Evolutionary conservation across 92 coral and sea anemone genomes (phyloP).

Genomic region (Siderastrea radians): DNA sequence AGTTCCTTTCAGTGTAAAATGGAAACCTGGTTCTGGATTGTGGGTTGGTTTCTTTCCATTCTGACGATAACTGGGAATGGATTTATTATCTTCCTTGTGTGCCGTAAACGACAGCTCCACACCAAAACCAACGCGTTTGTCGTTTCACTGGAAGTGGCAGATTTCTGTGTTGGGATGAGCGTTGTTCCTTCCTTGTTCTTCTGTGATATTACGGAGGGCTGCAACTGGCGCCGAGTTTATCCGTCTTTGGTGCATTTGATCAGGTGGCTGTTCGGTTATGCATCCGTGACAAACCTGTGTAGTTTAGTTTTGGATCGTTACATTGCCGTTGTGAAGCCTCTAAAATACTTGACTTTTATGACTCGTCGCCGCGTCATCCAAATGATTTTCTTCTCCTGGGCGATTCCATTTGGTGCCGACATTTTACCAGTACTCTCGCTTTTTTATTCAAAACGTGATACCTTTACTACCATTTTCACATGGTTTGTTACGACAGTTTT

Average conservation of each 20-base stretch:
- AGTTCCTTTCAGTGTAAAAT: no score
- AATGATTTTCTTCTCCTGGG: neutral
- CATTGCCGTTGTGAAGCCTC: neutral
- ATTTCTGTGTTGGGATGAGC: no score
- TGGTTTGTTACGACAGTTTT: no score
- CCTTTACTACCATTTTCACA: no score
- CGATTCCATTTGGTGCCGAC: neutral
- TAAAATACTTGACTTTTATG: neutral
- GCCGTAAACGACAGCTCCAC: no score
- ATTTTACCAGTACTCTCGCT: neutral
- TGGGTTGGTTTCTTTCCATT: no score
- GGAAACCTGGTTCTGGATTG: no score
- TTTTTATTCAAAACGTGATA: neutral
- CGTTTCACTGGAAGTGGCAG: no score
- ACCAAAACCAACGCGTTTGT: no score
- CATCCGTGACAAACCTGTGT: slow-evolving; percentile 17
- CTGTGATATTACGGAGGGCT: neutral
- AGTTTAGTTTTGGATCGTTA: slow-evolving; percentile 1
- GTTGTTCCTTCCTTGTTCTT: no score
- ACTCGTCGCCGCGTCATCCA: neutral
- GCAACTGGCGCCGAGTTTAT: neutral
- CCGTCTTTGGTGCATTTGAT: neutral
- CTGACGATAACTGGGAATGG: no score
- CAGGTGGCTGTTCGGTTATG: neutral
- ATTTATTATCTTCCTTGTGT: no score